Conservation (phyloP, 2,113 vertebrate species). For the Microcebus murinus region DNA sequence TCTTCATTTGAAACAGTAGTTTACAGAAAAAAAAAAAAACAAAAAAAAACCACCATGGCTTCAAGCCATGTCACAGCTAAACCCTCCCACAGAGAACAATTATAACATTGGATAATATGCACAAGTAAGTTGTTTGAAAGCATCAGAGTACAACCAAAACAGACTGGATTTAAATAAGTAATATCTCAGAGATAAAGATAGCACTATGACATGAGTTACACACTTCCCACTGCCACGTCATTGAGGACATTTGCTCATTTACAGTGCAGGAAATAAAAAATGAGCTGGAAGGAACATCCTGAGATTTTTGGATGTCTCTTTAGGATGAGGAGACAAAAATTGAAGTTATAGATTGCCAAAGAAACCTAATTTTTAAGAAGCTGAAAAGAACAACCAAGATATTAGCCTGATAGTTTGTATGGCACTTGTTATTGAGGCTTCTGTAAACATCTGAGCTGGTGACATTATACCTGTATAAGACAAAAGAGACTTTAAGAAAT, state of each 20-base stretch:
- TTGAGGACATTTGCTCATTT: not conserved
- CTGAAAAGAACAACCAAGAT: not conserved
- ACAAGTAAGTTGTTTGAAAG: not conserved
- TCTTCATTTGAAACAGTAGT: not conserved
- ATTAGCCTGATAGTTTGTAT: not conserved
- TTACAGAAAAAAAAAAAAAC: not conserved
- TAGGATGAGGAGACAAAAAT: no score
- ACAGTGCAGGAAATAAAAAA: not conserved
- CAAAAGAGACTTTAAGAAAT: not conserved
- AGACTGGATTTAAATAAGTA: not conserved
- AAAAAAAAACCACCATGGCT: not conserved
- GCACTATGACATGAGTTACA: not conserved
- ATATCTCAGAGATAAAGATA: not conserved
- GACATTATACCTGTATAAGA: not conserved
- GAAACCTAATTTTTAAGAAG: no score
- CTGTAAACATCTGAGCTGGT: not conserved
- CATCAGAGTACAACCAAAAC: not conserved
- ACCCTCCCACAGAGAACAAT: not conserved
- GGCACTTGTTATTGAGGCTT: not conserved
- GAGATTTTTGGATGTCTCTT: not conserved
- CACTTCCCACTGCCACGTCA: not conserved
- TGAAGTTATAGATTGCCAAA: not conserved
- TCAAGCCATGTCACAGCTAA: not conserved
- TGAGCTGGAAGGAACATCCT: not conserved
- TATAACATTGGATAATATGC: not conserved